Evolutionary conservation across 2,113 vertebrate genomes (phyloP).

Genomic region (Crotalus helleri): DNA sequence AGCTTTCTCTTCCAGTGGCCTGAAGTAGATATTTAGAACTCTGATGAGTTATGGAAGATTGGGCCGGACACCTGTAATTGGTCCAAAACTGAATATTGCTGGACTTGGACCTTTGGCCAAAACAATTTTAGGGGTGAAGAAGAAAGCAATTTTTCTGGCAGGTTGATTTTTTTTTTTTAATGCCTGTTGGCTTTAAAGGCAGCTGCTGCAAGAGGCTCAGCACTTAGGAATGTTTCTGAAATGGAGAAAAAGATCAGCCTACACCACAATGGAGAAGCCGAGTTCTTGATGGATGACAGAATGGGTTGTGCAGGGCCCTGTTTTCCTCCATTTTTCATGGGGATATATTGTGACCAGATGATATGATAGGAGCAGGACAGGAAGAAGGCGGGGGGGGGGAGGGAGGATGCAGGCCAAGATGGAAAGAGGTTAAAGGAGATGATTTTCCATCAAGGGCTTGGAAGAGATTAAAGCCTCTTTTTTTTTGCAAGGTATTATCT

Average conservation of each 20-base stretch:
- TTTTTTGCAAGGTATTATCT: background rate
- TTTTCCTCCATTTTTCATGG: background rate
- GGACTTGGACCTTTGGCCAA: slow-evolving; percentile 4
- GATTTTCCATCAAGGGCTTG: background rate
- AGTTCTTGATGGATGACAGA: background rate
- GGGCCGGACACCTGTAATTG: slow-evolving; percentile 9
- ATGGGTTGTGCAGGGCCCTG: no score
- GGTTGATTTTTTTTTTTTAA: background rate
- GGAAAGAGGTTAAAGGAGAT: background rate
- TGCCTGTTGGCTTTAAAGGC: slow-evolving; percentile 24
- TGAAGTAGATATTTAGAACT: background rate
- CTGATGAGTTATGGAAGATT: background rate
- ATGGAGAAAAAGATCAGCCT: background rate
- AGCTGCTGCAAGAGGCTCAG: slow-evolving; percentile 14
- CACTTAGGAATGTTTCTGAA: background rate
- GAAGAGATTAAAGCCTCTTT: background rate
- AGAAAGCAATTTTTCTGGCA: slow-evolving; percentile 21
- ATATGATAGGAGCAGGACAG: background rate
- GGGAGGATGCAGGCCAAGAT: background rate
- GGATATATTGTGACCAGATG: background rate
- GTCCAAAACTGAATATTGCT: slow-evolving; percentile 5
- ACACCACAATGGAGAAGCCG: background rate
- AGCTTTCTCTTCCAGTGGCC: background rate
- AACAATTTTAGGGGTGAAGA: slow-evolving; percentile 25
- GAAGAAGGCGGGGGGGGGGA: background rate